These are phyloP conservation scores for Phragmatobia fuliginosa DNA, from an alignment of 2,888 invertebrate species.

Conservation along the genomic window DNA sequence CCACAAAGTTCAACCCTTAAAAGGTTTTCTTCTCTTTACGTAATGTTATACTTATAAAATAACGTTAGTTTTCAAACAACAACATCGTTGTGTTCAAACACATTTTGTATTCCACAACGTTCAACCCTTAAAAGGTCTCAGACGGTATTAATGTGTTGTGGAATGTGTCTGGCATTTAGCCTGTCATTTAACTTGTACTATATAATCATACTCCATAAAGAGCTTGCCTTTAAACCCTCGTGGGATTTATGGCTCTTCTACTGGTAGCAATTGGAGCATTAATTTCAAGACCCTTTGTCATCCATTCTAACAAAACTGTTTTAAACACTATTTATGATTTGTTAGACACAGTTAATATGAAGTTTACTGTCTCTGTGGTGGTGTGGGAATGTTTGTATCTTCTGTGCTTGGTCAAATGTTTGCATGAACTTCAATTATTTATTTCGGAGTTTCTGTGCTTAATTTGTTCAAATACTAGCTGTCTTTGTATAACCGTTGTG, in stretches of 20 bases:
- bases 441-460: no score
- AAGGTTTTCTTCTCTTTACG: background rate
- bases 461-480: no score
- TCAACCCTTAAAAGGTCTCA: constrained; percentile 3
- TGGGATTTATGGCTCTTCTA: background rate
- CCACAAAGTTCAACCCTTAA: no score
- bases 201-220: background rate
- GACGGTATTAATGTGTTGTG: background rate
- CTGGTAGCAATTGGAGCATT: background rate
- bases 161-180: constrained; percentile 15
- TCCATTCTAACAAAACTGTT: background rate
- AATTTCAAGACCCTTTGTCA: background rate
- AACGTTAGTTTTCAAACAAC: background rate
- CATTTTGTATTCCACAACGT: background rate
- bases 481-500: no score
- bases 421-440: no score
- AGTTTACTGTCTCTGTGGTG: no score
- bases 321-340: background rate
- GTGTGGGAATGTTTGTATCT: no score
- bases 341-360: background rate
- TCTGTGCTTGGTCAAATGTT: no score
- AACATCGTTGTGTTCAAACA: background rate
- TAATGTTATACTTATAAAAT: background rate
- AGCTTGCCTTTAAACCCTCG: background rate
- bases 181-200: constrained; percentile 7